phyloP scores from a whole-genome alignment of 2,888 invertebrate species.

The Cacoxenus indagator region DNA sequence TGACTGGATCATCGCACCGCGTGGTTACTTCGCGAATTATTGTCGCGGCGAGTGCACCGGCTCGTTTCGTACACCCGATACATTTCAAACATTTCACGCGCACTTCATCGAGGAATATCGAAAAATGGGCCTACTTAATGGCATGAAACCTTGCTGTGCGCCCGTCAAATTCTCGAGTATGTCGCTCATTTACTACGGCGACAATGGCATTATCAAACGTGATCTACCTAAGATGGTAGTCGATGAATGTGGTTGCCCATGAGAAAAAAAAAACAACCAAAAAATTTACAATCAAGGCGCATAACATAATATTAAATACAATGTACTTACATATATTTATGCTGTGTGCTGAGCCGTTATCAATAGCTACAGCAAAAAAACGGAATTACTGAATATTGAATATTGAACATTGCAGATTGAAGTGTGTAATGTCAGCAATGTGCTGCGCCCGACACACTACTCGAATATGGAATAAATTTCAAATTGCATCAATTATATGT shows the following conservation, averaged over 20 bases:
- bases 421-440: too few species aligned
- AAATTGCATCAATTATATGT: too few species aligned
- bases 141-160: constrained; percentile 92
- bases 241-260: constrained; percentile 95
- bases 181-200: constrained; percentile 93
- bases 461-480: too few species aligned
- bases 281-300: too few species aligned
- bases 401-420: too few species aligned
- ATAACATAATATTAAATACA: too few species aligned
- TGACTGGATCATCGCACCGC: constrained; percentile 93
- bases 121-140: constrained; percentile 80
- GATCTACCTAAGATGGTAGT: constrained; percentile 97
- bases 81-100: constrained; percentile 89
- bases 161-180: constrained; percentile 93
- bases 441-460: too few species aligned
- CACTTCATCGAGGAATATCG: constrained; percentile 92
- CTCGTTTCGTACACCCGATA: constrained; percentile 82
- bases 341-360: too few species aligned
- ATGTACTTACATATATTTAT: too few species aligned
- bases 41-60: constrained; percentile 90
- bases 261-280: too few species aligned
- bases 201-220: constrained; percentile 88
- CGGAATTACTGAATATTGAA: too few species aligned
- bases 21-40: constrained; percentile 94
- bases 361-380: too few species aligned